A percentile compares a stretch with the other conserved stretches of the same genome.
Evolutionary conservation across 1,140 invertebrate genomes (phyloP).

Genomic region (Odontomachus brunneus): DNA sequence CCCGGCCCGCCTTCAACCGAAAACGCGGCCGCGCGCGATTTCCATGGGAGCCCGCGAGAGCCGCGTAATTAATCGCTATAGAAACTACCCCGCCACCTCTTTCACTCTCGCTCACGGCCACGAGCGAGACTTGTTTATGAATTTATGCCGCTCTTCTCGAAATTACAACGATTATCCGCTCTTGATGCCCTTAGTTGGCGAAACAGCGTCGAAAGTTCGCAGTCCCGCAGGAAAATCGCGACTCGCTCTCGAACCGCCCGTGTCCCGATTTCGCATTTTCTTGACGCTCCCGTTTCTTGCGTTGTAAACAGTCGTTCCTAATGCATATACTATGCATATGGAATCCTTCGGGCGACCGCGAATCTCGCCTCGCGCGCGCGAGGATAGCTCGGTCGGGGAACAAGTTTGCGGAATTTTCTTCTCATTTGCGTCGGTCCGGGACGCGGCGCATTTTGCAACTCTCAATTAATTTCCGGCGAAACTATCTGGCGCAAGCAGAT

Average conservation of each 20-base stretch:
- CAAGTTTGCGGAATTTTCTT: slow-evolving; percentile 52
- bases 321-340: neutral
- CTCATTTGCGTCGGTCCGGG: slow-evolving; percentile 12
- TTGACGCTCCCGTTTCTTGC: too few species aligned
- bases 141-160: neutral
- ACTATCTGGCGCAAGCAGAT: slow-evolving; percentile 12
- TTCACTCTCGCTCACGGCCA: neutral
- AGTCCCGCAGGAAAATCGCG: neutral
- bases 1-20: slow-evolving; percentile 38
- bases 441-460: slow-evolving; percentile 16
- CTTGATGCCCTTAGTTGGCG: neutral
- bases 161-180: neutral
- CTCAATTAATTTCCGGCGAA: slow-evolving; percentile 37
- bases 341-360: slow-evolving; percentile 3
- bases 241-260: too few species aligned
- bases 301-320: too few species aligned
- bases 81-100: neutral
- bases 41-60: slow-evolving; percentile 35
- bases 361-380: neutral
- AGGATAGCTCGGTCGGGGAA: neutral
- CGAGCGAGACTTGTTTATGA: neutral
- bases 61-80: slow-evolving; percentile 42
- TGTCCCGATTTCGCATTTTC: too few species aligned
- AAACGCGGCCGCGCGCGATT: slow-evolving; percentile 39
- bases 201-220: neutral